Evolutionary conservation across 2,888 invertebrate species (phyloP).

Genomic region (Drosophila subquinaria): DNA sequence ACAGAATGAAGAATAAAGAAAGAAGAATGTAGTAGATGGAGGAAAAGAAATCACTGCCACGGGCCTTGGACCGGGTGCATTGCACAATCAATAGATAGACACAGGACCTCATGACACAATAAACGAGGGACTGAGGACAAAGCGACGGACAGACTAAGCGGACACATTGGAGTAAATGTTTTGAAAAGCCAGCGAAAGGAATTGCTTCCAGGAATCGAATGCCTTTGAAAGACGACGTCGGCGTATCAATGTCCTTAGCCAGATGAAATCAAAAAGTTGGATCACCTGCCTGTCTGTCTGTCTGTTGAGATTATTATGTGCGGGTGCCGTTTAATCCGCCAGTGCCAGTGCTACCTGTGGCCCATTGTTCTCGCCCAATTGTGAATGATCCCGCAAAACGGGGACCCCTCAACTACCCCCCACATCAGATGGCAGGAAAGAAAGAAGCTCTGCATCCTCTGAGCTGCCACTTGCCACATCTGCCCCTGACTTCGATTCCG

Average conservation of each 20-base stretch:
- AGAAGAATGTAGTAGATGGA: neutral
- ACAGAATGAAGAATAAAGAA: constrained; percentile 16
- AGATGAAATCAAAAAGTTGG: constrained; percentile 83
- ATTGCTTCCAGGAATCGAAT: constrained; percentile 84
- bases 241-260: constrained; percentile 81
- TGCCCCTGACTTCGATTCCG: constrained; percentile 63
- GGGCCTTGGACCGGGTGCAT: constrained; percentile 80
- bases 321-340: constrained; percentile 61
- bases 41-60: constrained; percentile 82
- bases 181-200: constrained; percentile 84
- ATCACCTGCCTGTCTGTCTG: constrained; percentile 69
- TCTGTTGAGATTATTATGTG: constrained; percentile 68
- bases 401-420: constrained; percentile 19
- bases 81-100: constrained; percentile 68
- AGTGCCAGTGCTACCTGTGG: constrained; percentile 75
- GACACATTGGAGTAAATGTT: constrained; percentile 82
- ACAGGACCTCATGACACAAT: constrained; percentile 73
- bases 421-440: neutral
- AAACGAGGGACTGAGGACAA: constrained; percentile 25
- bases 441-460: constrained; percentile 37
- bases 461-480: constrained; percentile 73
- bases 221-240: constrained; percentile 36
- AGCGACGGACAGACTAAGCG: constrained; percentile 32
- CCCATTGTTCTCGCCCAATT: constrained; percentile 63
- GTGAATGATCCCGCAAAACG: constrained; percentile 70